These are phyloP conservation scores for Melitaea athalia DNA, from an alignment of 2,888 invertebrate species.

Conservation along the genomic window DNA sequence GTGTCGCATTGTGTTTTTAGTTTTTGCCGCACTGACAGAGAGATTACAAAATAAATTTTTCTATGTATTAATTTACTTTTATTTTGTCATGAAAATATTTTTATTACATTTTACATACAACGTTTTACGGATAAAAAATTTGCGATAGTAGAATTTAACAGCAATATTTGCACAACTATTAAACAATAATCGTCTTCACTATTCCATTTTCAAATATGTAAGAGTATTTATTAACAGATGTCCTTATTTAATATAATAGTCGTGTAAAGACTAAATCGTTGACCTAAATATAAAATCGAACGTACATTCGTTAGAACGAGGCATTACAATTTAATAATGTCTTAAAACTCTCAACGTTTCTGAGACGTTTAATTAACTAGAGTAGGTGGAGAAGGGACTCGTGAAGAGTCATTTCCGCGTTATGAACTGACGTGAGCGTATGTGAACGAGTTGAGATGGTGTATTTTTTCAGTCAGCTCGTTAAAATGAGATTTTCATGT, in stretches of 20 bases:
- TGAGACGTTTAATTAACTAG: slow-evolving; percentile 67
- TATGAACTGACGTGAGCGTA: slow-evolving; percentile 62
- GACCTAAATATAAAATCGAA: slow-evolving; percentile 30
- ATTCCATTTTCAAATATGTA: too few species aligned
- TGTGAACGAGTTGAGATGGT: slow-evolving; percentile 47
- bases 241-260: too few species aligned
- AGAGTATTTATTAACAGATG: too few species aligned
- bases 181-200: neutral
- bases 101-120: too few species aligned
- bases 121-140: too few species aligned
- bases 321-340: slow-evolving; percentile 50
- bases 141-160: too few species aligned
- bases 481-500: slow-evolving; percentile 39
- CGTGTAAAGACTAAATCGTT: neutral
- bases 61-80: too few species aligned
- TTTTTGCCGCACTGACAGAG: too few species aligned
- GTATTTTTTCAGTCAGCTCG: slow-evolving; percentile 36
- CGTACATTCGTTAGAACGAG: slow-evolving; percentile 18
- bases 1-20: too few species aligned
- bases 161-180: too few species aligned
- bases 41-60: too few species aligned
- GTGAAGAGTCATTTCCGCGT: slow-evolving; percentile 54
- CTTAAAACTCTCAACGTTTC: slow-evolving; percentile 47
- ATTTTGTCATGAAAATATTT: too few species aligned
- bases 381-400: slow-evolving; percentile 47